A percentile compares a stretch with the other conserved stretches of the same genome.
Evolutionary conservation across 2,797 vertebrate species (phyloP).

Genomic region (Discoglossus pictus): DNA sequence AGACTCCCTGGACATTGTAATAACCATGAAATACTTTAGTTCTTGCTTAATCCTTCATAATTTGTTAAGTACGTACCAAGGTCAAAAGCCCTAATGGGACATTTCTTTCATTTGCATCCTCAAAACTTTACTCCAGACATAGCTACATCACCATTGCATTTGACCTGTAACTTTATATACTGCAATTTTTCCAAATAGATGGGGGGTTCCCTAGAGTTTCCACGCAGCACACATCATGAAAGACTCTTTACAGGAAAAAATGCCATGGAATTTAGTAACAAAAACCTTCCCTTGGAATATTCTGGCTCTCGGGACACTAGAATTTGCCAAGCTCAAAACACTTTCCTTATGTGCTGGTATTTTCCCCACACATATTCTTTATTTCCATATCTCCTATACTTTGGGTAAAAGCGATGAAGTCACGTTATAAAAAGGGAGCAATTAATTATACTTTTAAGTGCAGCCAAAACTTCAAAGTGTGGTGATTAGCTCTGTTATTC

Average conservation of each 20-base stretch:
- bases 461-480: too few relatives aligned
- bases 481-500: too few relatives aligned
- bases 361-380: neutral
- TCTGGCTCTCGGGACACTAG: neutral
- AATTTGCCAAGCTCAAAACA: constrained; percentile 7
- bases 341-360: constrained; percentile 8
- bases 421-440: too few relatives aligned
- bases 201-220: constrained; percentile 34
- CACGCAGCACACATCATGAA: constrained; percentile 17
- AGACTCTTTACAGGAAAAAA: constrained; percentile 29
- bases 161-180: constrained; percentile 30
- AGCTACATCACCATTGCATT: constrained; percentile 26
- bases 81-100: constrained; percentile 10
- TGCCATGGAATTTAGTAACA: constrained; percentile 10
- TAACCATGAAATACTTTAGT: constrained; percentile 8
- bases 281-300: constrained; percentile 11
- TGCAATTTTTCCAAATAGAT: constrained; percentile 21
- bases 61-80: constrained; percentile 16
- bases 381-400: neutral
- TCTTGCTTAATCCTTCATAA: neutral
- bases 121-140: neutral
- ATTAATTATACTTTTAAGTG: too few relatives aligned
- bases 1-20: constrained; percentile 1
- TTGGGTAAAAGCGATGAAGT: too few relatives aligned
- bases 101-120: constrained; percentile 7